Base-by-base conservation (phyloP, 2,113 vertebrate species). In the Phrynosoma platyrhinos region DNA sequence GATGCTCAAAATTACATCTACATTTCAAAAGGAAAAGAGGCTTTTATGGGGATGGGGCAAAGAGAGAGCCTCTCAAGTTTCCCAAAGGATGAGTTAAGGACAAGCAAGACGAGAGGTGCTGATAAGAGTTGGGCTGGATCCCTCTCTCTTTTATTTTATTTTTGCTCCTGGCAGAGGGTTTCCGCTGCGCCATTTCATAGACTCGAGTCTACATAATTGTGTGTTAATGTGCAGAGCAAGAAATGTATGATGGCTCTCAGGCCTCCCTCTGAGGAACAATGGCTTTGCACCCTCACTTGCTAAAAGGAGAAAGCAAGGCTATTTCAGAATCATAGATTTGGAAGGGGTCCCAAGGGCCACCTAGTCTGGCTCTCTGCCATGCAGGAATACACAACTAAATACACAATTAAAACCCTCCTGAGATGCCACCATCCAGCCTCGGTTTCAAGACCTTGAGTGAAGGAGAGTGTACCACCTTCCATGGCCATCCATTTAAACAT, bases 1-100 rank as follows among this genome's bases (percentile, higher is more conserved):
- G 81, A 69, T 55, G 75, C 68, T 83, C 47, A 27, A 88, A 83
- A 83, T 77, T 83, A 88, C 81, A 88, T 88, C 74, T 83, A 68
- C 87, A 83, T 83, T 88, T 88, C 81, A 83, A 69, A 88, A 68
- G 87, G n/a, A 18, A 36, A 77, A 53, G 80, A 32, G 27, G 20
- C 71, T 76, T 75, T 23, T 27, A 13, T 2, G 30, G 30, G 75
- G 42, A 1, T 25, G 8, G 27, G 32, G 18, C 1, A 36, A 9
- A 52, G 64, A 82, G 21, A 9, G 16, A 25, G 40, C 13, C 40
- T n/a, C n/a, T n/a, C 16, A 52, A 4, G 42, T 64, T 81, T 40
- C 21, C 53, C 21, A 53, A 6, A 18, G 7, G 52, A 4, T 18
- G 66, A 72, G 77, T 10, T 1, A 74, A 25, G 66, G 32, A 40